Conservation (phyloP, 2,797 vertebrate genomes). For the Varecia variegata region DNA sequence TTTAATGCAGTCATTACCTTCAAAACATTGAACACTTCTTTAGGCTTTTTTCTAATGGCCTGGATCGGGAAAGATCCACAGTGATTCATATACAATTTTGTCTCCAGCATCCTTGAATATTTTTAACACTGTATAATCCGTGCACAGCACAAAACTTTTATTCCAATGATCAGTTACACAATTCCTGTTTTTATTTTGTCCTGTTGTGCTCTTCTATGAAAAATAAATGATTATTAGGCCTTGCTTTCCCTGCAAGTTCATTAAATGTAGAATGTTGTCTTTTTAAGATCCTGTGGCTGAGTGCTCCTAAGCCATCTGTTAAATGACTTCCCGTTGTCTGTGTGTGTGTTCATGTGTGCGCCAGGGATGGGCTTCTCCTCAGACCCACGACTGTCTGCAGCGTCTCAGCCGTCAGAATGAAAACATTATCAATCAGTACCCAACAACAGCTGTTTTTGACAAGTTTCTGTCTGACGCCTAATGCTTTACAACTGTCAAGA, state of each 20-base stretch:
- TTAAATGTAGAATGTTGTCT: constrained; percentile 78
- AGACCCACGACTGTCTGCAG: constrained; percentile 85
- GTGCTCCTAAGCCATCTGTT: constrained; percentile 84
- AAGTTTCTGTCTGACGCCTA: constrained; percentile 95
- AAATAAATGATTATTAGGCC: constrained; percentile 70
- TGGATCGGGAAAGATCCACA: constrained; percentile 61
- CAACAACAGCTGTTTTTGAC: constrained; percentile 97
- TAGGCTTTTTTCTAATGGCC: constrained; percentile 22
- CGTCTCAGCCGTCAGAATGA: constrained; percentile 89
- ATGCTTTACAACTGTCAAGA: constrained; percentile 95
- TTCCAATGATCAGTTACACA: constrained; percentile 39
- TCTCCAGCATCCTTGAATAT: constrained; percentile 68
- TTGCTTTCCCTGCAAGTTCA: constrained; percentile 74
- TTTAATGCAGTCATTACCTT: constrained; percentile 75
- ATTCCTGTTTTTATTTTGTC: constrained; percentile 43
- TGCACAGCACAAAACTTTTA: constrained; percentile 62
- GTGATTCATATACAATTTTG: constrained; percentile 50
- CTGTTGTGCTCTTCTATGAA: constrained; percentile 62
- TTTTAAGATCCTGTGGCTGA: constrained; percentile 80
- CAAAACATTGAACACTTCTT: constrained; percentile 67
- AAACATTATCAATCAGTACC: constrained; percentile 97
- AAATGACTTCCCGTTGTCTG: constrained; percentile 81
- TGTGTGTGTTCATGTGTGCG: constrained; percentile 72
- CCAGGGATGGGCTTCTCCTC: constrained; percentile 81
- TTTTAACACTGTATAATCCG: constrained; percentile 55